These are phyloP conservation scores for Mesochorus sp. DNA, from an alignment of 2,888 invertebrate species.

Conservation along the genomic window DNA sequence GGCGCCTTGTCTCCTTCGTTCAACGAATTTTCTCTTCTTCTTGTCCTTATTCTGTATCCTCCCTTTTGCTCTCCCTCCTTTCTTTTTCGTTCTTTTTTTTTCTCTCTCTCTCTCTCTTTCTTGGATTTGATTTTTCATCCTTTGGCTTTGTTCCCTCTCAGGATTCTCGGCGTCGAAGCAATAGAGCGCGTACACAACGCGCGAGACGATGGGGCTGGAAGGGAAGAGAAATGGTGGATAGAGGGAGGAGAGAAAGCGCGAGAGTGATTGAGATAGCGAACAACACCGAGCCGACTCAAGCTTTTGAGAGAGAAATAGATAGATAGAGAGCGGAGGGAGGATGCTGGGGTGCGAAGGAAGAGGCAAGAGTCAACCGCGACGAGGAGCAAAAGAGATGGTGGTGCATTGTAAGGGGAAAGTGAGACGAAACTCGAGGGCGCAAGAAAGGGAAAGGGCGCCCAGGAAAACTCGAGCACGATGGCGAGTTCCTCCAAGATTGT, in stretches of 20 bases:
- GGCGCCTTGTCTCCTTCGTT: slow-evolving; percentile 46
- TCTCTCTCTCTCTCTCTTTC: slow-evolving; percentile 64
- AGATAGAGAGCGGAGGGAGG: slow-evolving; percentile 13
- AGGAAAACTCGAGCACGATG: slow-evolving; percentile 27
- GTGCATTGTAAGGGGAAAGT: slow-evolving; percentile 6
- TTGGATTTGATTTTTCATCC: slow-evolving; percentile 46
- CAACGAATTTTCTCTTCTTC: slow-evolving; percentile 64
- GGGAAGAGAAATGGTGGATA: slow-evolving; percentile 26
- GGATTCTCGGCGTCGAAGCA: slow-evolving; percentile 39
- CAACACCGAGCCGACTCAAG: slow-evolving; percentile 42
- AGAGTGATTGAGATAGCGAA: slow-evolving; percentile 56
- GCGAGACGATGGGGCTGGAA: slow-evolving; percentile 13
- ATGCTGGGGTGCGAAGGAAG: too few relatives aligned
- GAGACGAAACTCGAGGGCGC: slow-evolving; percentile 35
- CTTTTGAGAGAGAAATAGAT: slow-evolving; percentile 32
- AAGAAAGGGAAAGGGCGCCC: slow-evolving; percentile 41
- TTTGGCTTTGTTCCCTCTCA: slow-evolving; percentile 59
- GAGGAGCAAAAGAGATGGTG: slow-evolving; percentile 41
- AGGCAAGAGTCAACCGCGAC: slow-evolving; percentile 46
- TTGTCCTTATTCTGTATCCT: too few relatives aligned
- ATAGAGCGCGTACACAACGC: slow-evolving; percentile 38
- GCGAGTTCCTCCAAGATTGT: slow-evolving; percentile 74
- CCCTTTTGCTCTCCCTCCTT: slow-evolving; percentile 49
- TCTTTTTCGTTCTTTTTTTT: slow-evolving; percentile 16
- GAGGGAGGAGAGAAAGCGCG: slow-evolving; percentile 44